Evolutionary conservation across 2,797 vertebrate genomes (phyloP).

Genomic region (Chloroceryle amazona): DNA sequence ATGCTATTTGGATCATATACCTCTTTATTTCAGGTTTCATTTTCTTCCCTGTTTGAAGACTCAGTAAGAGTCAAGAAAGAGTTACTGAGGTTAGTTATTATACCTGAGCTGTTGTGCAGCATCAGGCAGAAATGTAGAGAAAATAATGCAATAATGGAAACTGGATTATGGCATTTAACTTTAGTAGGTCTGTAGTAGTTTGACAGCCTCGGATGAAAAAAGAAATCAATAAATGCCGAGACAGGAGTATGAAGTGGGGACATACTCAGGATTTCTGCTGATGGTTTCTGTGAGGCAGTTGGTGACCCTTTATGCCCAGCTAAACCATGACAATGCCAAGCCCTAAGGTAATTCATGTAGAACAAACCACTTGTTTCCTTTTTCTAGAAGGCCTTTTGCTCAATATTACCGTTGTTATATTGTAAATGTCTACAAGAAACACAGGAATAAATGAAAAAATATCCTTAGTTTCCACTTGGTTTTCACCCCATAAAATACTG

Average conservation of each 20-base stretch:
- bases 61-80: neutral
- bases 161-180: neutral
- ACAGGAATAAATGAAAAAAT: neutral
- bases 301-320: neutral
- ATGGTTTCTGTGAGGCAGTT: neutral
- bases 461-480: neutral
- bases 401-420: neutral
- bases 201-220: neutral
- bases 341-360: neutral
- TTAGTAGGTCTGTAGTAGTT: neutral
- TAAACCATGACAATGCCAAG: neutral
- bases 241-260: neutral
- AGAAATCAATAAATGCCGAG: neutral
- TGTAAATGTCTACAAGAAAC: neutral
- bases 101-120: neutral
- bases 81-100: neutral
- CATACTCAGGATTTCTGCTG: neutral
- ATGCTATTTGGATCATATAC: neutral
- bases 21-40: neutral
- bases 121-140: neutral
- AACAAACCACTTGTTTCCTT: neutral
- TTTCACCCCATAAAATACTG: neutral
- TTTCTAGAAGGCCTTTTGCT: neutral
- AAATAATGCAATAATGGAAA: slow-evolving; percentile 1
- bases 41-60: neutral